These are phyloP conservation scores for Corythoichthys haematopterus DNA, from an alignment of 2,113 vertebrate species.

Conservation along the genomic window DNA sequence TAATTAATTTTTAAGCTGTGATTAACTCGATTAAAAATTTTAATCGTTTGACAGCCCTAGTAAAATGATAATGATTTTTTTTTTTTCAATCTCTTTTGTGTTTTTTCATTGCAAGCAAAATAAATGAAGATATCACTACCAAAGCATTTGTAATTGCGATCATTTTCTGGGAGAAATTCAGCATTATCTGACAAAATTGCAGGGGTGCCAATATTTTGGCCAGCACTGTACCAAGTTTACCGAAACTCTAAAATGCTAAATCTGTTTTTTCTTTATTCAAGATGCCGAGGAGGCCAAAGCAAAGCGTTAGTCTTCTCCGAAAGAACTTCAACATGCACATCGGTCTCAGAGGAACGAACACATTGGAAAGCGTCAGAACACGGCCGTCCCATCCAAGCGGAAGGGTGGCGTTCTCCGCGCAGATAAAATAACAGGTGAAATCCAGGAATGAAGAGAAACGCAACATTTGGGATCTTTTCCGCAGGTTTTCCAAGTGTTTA, in stretches of 20 bases:
- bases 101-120: too few species aligned
- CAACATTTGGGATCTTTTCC: conserved; percentile 48
- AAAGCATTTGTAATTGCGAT: too few species aligned
- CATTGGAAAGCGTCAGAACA: conserved; percentile 48
- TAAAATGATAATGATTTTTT: too few species aligned
- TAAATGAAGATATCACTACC: too few species aligned
- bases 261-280: conserved; percentile 26
- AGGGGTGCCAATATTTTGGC: too few species aligned
- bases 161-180: too few species aligned
- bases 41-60: too few species aligned
- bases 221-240: too few species aligned
- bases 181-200: too few species aligned
- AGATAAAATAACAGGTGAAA: conserved; percentile 24
- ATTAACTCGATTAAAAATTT: too few species aligned
- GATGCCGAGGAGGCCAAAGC: conserved; percentile 66
- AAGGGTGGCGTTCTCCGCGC: conserved; percentile 26
- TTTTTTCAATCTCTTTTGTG: too few species aligned
- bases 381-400: conserved; percentile 44
- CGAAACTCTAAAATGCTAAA: background rate
- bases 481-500: conserved; percentile 53
- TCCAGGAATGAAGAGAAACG: conserved; percentile 40
- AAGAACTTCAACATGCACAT: conserved; percentile 37
- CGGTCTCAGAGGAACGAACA: conserved; percentile 42
- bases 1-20: too few species aligned
- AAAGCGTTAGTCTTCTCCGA: conserved; percentile 56